phyloP scores from a whole-genome alignment of 2,888 invertebrate species.

The Nezara viridula region DNA sequence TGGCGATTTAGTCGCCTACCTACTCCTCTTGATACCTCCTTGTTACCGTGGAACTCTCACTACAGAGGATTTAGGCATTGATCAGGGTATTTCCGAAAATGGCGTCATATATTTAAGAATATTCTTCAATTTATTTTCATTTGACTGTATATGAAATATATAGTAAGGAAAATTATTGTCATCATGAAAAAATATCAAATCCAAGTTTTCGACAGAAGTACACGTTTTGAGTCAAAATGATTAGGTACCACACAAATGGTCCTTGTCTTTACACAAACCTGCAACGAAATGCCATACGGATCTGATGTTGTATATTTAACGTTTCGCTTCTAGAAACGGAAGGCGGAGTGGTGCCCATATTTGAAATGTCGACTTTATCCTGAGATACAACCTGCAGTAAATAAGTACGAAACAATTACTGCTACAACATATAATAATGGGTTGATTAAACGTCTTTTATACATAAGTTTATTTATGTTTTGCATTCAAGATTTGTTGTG shows the following conservation, averaged over 20 bases:
- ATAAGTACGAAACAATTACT: background rate
- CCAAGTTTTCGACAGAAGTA: too few species aligned
- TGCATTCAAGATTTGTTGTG: background rate
- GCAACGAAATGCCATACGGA: too few species aligned
- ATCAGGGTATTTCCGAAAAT: background rate
- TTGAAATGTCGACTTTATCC: background rate
- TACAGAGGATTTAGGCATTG: background rate
- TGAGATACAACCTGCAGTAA: background rate
- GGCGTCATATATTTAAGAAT: too few species aligned
- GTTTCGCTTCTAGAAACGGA: too few species aligned
- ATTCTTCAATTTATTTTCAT: too few species aligned
- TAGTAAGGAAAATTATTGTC: too few species aligned
- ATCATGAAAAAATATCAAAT: too few species aligned
- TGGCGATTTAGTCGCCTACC: slow-evolving; percentile 11
- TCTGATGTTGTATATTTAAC: too few species aligned
- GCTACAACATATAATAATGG: background rate
- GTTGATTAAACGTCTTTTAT: background rate
- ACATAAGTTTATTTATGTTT: background rate
- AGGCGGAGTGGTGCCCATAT: background rate
- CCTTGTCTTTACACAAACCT: too few species aligned
- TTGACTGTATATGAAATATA: too few species aligned
- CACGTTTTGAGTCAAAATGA: too few species aligned
- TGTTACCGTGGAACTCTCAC: background rate
- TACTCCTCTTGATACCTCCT: background rate
- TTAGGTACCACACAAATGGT: too few species aligned